These are phyloP conservation scores for Melinaea marsaeus DNA, from an alignment of 2,888 invertebrate genomes.

Conservation along the genomic window DNA sequence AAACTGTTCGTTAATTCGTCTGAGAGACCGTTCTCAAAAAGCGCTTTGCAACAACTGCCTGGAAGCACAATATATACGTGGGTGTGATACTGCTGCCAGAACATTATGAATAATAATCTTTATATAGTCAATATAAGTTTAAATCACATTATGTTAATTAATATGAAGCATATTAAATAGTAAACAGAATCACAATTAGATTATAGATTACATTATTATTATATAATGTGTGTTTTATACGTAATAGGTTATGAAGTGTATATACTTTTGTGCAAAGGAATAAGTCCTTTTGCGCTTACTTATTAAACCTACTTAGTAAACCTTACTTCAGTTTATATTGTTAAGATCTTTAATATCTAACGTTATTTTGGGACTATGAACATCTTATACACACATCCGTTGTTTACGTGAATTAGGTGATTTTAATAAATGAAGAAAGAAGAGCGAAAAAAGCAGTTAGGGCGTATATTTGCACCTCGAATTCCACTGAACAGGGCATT, in stretches of 20 bases:
- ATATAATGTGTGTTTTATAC: background rate
- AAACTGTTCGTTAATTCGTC: background rate
- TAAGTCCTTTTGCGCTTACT: too few species aligned
- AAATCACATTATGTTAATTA: conserved; percentile 22
- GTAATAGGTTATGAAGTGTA: background rate
- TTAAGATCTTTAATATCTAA: too few species aligned
- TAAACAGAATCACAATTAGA: conserved; percentile 14
- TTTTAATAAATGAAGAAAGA: too few species aligned
- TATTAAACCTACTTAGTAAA: too few species aligned
- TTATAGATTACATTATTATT: conserved; percentile 6
- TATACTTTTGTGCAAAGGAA: background rate
- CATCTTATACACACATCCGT: too few species aligned
- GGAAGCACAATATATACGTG: conserved; percentile 40
- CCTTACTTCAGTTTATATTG: too few species aligned
- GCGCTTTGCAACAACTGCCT: conserved; percentile 58
- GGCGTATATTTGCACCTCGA: too few species aligned
- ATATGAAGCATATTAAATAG: conserved; percentile 12
- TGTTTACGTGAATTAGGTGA: too few species aligned
- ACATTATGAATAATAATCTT: conserved; percentile 25
- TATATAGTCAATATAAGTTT: conserved; percentile 17
- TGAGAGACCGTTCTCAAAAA: conserved; percentile 58
- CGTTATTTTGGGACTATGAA: too few species aligned
- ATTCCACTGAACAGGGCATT: too few species aligned
- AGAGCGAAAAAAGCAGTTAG: too few species aligned
- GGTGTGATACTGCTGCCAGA: conserved; percentile 43